phyloP scores from a whole-genome alignment of 1,140 invertebrate species.

The Daktulosphaira vitifoliae region DNA sequence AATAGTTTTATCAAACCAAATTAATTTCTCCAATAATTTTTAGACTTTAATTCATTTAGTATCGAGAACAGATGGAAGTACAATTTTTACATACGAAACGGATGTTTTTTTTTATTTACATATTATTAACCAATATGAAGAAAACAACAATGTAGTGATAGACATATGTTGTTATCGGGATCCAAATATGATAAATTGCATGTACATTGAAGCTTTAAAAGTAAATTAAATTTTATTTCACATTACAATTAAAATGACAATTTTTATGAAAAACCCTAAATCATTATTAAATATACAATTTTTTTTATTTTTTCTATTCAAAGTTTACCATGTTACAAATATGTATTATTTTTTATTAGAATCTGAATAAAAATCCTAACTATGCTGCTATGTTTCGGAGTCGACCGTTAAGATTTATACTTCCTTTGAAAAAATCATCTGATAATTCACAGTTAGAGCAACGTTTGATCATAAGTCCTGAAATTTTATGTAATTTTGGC shows the following conservation, averaged over 20 bases:
- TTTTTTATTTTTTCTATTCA: too few species aligned
- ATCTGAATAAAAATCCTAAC: constrained; percentile 66
- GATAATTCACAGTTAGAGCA: not conserved
- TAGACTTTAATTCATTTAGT: constrained; percentile 69
- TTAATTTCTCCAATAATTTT: constrained; percentile 25
- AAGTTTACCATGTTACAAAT: too few species aligned
- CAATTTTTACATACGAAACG: constrained; percentile 53
- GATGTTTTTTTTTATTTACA: constrained; percentile 79
- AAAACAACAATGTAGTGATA: constrained; percentile 54
- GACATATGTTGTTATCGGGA: constrained; percentile 78
- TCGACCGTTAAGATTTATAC: constrained; percentile 60
- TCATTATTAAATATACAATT: too few species aligned
- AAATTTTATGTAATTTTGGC: constrained; percentile 61
- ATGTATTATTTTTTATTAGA: constrained; percentile 47
- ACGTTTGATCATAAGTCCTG: constrained; percentile 45
- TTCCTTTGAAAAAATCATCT: constrained; percentile 47
- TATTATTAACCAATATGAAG: constrained; percentile 80
- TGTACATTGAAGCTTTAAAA: constrained; percentile 72
- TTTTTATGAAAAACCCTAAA: too few species aligned
- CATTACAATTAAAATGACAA: too few species aligned
- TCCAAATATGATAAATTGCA: constrained; percentile 71
- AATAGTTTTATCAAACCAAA: too few species aligned
- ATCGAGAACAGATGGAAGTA: constrained; percentile 52
- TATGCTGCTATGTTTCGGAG: constrained; percentile 71
- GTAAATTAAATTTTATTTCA: constrained; percentile 50